Conservation (phyloP, 2,797 vertebrate genomes). For the Dipus sagitta region DNA sequence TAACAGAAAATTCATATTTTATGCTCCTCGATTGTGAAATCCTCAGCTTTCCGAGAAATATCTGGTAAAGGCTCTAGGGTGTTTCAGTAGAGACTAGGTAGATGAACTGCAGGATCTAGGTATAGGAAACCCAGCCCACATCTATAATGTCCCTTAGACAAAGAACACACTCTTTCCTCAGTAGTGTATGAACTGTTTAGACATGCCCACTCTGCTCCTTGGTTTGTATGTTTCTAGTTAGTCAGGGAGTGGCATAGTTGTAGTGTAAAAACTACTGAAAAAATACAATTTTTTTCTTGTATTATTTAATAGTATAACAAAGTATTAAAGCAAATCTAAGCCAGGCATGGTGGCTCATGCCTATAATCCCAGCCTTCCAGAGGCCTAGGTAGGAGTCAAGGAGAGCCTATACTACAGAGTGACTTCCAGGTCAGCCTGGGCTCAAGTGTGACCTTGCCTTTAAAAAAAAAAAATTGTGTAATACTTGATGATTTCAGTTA, state of each 20-base stretch:
- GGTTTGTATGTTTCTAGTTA: neutral
- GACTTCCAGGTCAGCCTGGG: no score
- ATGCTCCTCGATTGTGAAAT: constrained; percentile 40
- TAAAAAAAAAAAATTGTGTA: neutral
- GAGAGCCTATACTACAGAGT: no score
- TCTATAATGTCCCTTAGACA: neutral
- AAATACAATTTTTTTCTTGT: neutral
- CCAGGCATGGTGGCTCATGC: no score
- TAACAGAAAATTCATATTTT: constrained; percentile 44
- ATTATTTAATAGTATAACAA: constrained; percentile 22
- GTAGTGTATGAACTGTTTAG: neutral
- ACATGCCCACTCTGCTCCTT: neutral
- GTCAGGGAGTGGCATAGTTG: neutral
- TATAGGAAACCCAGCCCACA: neutral
- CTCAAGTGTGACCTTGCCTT: no score
- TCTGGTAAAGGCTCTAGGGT: neutral
- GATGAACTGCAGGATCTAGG: neutral
- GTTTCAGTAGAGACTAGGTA: neutral
- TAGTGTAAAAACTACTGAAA: neutral
- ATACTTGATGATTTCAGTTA: neutral
- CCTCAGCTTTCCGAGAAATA: constrained; percentile 55
- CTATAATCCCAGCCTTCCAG: no score
- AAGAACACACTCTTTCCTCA: neutral
- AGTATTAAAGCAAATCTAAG: constrained; percentile 3
- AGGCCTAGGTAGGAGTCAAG: no score